Percentiles rank a stretch among this genome's conserved stretches.
Conservation (phyloP, 2,797 vertebrate genomes). For the Benthosema pterotum region DNA sequence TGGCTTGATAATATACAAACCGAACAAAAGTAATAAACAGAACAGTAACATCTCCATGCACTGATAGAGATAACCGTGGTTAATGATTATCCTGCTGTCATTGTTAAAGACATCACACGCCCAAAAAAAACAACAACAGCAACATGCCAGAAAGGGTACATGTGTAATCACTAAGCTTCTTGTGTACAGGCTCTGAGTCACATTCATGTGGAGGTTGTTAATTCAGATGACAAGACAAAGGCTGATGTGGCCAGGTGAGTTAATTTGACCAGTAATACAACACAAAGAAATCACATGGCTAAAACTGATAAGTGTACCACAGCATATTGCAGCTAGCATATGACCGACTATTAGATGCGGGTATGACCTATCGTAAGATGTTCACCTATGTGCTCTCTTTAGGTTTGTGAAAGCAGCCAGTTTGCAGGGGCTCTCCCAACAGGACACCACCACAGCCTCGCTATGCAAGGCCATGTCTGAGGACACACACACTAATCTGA, state of each 20-base stretch:
- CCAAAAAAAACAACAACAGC: too few species aligned
- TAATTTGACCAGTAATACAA: background rate
- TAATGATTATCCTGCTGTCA: background rate
- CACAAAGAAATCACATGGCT: too few species aligned
- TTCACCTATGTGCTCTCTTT: background rate
- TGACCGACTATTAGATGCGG: too few species aligned
- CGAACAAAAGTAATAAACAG: constrained; percentile 6
- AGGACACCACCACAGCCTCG: constrained; percentile 86
- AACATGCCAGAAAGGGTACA: background rate
- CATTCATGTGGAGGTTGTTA: constrained; percentile 87
- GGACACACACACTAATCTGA: constrained; percentile 79
- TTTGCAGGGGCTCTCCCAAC: constrained; percentile 92
- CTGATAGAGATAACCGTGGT: background rate
- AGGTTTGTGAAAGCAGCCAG: constrained; percentile 96
- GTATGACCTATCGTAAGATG: background rate
- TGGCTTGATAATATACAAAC: background rate
- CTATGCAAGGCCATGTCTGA: constrained; percentile 89
- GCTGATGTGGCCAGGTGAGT: constrained; percentile 90
- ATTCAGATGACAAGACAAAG: constrained; percentile 87
- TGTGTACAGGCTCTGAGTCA: constrained; percentile 90
- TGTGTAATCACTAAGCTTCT: constrained; percentile 10
- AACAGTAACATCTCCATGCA: background rate
- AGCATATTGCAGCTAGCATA: background rate
- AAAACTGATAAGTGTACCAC: background rate
- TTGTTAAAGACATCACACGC: background rate